Evolutionary conservation across 2,797 vertebrate species (phyloP).

Genomic region (Aselliscus stoliczkanus): DNA sequence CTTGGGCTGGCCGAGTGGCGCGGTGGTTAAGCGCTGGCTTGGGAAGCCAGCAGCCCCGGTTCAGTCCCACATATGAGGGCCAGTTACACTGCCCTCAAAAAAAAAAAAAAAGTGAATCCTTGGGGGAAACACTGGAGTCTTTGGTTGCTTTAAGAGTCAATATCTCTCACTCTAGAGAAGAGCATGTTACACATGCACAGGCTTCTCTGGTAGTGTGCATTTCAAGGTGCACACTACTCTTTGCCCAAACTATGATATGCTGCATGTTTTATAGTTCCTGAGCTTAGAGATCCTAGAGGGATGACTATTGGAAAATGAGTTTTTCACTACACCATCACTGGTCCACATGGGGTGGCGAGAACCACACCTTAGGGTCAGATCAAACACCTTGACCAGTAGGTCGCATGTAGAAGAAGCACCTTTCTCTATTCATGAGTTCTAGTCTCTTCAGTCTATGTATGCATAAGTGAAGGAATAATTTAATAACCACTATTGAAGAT

Average conservation of each 20-base stretch:
- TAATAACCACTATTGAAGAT: background rate
- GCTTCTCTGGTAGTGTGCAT: background rate
- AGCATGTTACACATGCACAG: background rate
- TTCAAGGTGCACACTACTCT: background rate
- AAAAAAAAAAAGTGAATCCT: background rate
- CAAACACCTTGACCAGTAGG: background rate
- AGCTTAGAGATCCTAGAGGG: background rate
- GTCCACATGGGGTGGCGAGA: fast-evolving
- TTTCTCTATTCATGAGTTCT: background rate
- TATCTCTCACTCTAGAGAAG: background rate
- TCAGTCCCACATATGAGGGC: no score
- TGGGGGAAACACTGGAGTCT: background rate
- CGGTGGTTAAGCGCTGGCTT: no score
- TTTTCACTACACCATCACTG: background rate
- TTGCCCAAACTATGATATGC: background rate
- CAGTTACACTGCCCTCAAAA: no score
- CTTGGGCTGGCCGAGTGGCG: no score
- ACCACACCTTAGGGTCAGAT: background rate
- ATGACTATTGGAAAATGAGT: background rate
- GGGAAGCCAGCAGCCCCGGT: no score
- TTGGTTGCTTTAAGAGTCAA: background rate
- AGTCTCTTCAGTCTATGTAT: background rate
- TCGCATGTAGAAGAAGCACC: background rate
- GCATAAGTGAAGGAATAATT: background rate
- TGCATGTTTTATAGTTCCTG: background rate